Evolutionary conservation across 2,113 vertebrate genomes (phyloP), one percentile per base, ranked within the genome.

Genomic region (Phrynosoma blainvillii): DNA sequence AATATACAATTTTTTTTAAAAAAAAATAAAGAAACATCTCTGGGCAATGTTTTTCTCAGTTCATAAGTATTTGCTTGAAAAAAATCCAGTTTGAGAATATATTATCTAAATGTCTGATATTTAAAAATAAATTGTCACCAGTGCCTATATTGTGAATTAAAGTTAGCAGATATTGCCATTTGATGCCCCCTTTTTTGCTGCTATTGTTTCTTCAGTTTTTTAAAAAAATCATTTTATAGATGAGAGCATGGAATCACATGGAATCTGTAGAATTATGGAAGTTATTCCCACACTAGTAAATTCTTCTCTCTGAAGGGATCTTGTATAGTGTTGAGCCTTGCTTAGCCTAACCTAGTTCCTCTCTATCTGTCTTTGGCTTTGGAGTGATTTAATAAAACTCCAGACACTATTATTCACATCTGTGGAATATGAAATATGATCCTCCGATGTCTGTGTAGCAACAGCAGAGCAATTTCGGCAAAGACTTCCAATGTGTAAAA

Each of bases 131-230:
- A 73, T 21, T 91, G 90, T 92, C 89, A 70, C 75, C 68, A 0
- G 21, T 47, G 21, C 52, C 86, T 40, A 9, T n/a, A 84, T 27
- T 52, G 25, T 27, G 36, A 27, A 82, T 23, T 65, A 2, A 32
- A 81, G 21, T 65, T 68, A 42, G 23, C 23, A 47, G 62, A 42
- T 20, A 5, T 70, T 83, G 56, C n/a, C 20, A 16, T 40, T 81
- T 65, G 88, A 87, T 93, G 80, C 86, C 91, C 92, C 56, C 90
- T 85, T 91, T 92, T 94, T 87, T 94, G 92, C 84, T 92, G 77
- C 84, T 89, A 74, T 11, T 11, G 20, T 92, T 94, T 90, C 66
- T 56, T 84, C 82, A 52, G 91, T 75, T 85, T 78, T 75, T 62
- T 87, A 30, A 71, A 27, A 70, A 71, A 10, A 71, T 83, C 85